Percentiles rank a stretch among this genome's conserved stretches.
Evolutionary conservation across 2,113 vertebrate genomes (phyloP).

Genomic region (Actinemys pallida): DNA sequence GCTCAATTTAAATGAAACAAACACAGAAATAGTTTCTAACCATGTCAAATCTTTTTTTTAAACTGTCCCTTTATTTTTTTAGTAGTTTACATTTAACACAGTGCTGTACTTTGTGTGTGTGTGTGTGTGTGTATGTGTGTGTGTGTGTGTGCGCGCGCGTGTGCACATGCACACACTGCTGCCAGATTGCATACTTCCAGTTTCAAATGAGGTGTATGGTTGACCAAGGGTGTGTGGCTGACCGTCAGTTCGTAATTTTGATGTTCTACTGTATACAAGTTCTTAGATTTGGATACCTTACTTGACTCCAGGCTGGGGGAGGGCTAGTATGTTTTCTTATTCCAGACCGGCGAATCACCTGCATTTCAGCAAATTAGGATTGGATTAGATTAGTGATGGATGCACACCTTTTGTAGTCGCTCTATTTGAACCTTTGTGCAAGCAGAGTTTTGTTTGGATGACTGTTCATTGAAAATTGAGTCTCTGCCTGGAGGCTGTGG

Average conservation of each 20-base stretch:
- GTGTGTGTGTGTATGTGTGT: no score
- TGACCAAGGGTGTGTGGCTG: no score
- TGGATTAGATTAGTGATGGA: neutral
- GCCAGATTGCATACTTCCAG: no score
- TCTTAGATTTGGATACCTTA: neutral
- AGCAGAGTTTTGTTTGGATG: neutral
- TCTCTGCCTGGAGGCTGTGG: neutral
- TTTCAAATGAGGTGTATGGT: no score
- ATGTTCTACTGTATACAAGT: neutral
- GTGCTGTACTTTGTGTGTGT: no score
- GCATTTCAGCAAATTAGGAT: slow-evolving; percentile 3
- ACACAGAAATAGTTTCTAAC: neutral
- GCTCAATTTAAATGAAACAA: no score
- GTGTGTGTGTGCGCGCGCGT: no score
- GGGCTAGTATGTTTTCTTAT: neutral
- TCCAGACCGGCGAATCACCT: neutral
- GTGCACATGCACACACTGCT: no score
- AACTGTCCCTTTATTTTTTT: slow-evolving; percentile 11
- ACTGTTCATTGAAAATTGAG: neutral
- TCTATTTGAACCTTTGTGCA: neutral
- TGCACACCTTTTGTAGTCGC: neutral
- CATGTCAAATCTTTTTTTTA: neutral
- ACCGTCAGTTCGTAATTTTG: no score
- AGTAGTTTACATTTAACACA: no score
- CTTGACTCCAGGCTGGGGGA: neutral